phyloP scores from a whole-genome alignment of 2,113 vertebrate species.

The Dunckerocampus dactyliophorus region DNA sequence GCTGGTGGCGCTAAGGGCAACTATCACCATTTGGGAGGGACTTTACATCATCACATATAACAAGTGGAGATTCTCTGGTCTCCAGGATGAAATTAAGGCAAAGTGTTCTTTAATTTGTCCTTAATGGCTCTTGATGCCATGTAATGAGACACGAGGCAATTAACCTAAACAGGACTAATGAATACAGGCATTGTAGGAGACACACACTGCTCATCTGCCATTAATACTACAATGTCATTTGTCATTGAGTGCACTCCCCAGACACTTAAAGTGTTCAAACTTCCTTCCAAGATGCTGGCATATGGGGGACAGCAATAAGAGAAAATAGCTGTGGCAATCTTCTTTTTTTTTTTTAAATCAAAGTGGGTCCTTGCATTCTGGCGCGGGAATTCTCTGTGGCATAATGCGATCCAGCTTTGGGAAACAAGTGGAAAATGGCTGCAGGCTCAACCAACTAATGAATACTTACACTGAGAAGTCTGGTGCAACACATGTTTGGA shows the following conservation, averaged over 20 bases:
- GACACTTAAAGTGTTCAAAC: slow-evolving; percentile 55
- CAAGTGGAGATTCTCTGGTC: background rate
- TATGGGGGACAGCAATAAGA: slow-evolving; percentile 42
- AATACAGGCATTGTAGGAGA: background rate
- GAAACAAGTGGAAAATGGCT: slow-evolving; percentile 76
- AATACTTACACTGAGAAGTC: slow-evolving; percentile 60
- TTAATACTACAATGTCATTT: slow-evolving; percentile 25
- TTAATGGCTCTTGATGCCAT: slow-evolving; percentile 2
- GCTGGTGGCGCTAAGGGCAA: background rate
- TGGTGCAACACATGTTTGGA: slow-evolving; percentile 63
- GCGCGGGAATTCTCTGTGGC: slow-evolving; percentile 57
- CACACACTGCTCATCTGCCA: slow-evolving; percentile 6
- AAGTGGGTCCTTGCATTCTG: slow-evolving; percentile 59
- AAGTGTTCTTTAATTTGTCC: slow-evolving; percentile 11
- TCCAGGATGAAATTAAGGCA: slow-evolving; percentile 1
- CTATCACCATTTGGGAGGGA: background rate
- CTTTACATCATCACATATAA: background rate
- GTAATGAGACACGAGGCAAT: slow-evolving; percentile 16
- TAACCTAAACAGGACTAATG: slow-evolving; percentile 8
- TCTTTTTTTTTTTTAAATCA: slow-evolving; percentile 44
- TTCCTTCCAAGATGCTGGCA: slow-evolving; percentile 37
- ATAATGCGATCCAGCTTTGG: slow-evolving; percentile 72
- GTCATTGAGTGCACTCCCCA: slow-evolving; percentile 38
- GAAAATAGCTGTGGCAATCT: slow-evolving; percentile 57
- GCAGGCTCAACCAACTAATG: slow-evolving; percentile 69